Base-by-base conservation (phyloP, 2,113 vertebrate genomes). In the Podarcis raffonei region DNA sequence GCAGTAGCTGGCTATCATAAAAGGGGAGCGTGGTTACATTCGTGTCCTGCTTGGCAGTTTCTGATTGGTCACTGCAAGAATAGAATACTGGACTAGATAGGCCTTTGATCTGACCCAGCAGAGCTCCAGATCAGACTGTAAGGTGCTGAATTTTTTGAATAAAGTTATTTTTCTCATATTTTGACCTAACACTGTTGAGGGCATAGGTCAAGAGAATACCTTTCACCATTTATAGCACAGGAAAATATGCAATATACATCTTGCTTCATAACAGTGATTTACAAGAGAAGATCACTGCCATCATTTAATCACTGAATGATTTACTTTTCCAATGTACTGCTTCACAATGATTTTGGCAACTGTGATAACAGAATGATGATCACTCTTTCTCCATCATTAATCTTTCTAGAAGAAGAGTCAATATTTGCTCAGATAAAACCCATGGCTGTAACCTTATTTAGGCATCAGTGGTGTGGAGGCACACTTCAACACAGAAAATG, bases 301-400 rank as follows among this genome's bases (percentile, higher is more conserved):
- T 66, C 22, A 12, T 62, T 62, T 74, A 71, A 20, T 88, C 22
- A 84, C 23, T 71, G 86, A 81, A 86, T 9, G 0, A 75, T 81
- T 22, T 66, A 18, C 3, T 86, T 84, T 88, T 59, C 82, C 39
- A 79, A 74, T 12, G 11, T 83, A 27, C 37, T 53, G 16, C 79
- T 91, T 86, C 68, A 68, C 12, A 91, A 39, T 85, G 11, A 15
- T 90, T 93, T 91, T 32, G 2, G 76, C 90, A 92, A 86, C 7
- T n/a, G 66, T 69, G n/a, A 77, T 89, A 57, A 89, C 71, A 90
- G 75, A 93, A 89, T 37, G 32, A 80, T 83, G 71, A 82, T 92
- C 37, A 74, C 83, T 93, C 39, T 86, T 88, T 79, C 86, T 20
- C 6, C 8, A 9, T 62, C 76, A 82, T 23, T 86, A 89, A 89